Evolutionary conservation across 2,888 invertebrate genomes (phyloP).

Genomic region (Chrysomela aeneicollis): DNA sequence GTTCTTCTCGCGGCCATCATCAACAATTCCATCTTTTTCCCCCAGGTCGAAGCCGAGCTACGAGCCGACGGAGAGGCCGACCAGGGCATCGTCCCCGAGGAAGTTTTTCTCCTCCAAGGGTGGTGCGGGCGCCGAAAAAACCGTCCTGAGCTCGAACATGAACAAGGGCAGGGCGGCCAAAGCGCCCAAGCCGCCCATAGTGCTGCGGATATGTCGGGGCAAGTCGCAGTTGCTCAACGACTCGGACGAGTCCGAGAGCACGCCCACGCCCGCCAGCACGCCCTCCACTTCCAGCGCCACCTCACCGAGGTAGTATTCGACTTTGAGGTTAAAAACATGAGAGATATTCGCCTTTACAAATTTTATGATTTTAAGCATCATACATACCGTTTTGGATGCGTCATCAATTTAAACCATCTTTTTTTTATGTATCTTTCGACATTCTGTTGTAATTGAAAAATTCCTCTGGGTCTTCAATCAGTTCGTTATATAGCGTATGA

Average conservation of each 20-base stretch:
- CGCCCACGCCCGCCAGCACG: conserved; percentile 65
- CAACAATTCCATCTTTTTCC: too few relatives aligned
- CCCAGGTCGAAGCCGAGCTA: conserved; percentile 34
- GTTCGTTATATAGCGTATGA: too few relatives aligned
- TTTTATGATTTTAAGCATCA: too few relatives aligned
- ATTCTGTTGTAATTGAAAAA: too few relatives aligned
- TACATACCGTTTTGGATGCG: too few relatives aligned
- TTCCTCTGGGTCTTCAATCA: too few relatives aligned
- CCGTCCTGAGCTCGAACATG: conserved; percentile 55
- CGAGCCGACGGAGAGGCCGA: conserved; percentile 40
- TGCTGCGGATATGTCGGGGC: conserved; percentile 85
- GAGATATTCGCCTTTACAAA: too few relatives aligned
- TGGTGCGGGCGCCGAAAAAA: conserved; percentile 51
- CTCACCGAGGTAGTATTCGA: conserved; percentile 55
- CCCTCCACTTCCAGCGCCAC: conserved; percentile 63
- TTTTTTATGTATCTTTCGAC: too few relatives aligned
- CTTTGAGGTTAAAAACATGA: too few relatives aligned
- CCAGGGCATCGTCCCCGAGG: conserved; percentile 44
- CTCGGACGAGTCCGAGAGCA: conserved; percentile 59
- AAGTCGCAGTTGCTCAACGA: conserved; percentile 66
- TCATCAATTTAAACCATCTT: too few relatives aligned
- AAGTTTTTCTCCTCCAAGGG: conserved; percentile 59
- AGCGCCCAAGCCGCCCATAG: conserved; percentile 75
- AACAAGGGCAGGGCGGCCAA: conserved; percentile 52
- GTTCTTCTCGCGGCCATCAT: too few relatives aligned